phyloP scores from a whole-genome alignment of 2,797 vertebrate genomes.

The Bradypodion ventrale region DNA sequence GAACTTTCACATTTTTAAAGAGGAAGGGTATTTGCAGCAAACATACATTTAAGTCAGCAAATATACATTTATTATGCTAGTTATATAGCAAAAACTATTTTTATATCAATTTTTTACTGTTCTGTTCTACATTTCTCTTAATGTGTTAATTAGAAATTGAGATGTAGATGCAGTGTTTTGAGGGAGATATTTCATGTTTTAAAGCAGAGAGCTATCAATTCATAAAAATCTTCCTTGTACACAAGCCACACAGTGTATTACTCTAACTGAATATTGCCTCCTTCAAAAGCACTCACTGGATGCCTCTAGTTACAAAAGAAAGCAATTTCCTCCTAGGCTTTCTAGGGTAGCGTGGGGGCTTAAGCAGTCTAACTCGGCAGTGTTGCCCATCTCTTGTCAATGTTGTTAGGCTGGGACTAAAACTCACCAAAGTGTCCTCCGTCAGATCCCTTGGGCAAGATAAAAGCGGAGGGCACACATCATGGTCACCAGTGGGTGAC shows the following conservation, averaged over 20 bases:
- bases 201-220: neutral
- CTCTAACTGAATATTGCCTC: neutral
- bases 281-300: neutral
- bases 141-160: neutral
- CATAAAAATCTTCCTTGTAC: no score
- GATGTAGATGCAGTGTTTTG: neutral
- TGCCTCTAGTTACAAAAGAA: neutral
- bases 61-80: constrained; percentile 33
- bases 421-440: no score
- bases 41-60: neutral
- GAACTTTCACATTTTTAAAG: constrained; percentile 8
- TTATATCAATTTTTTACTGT: neutral
- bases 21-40: neutral
- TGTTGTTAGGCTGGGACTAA: no score
- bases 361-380: no score
- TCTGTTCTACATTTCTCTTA: neutral
- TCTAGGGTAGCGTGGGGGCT: no score
- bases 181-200: neutral
- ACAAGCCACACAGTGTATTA: no score
- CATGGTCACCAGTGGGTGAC: no score
- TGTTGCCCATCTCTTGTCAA: no score
- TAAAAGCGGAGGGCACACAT: no score
- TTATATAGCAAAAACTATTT: neutral
- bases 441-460: no score
- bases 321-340: no score